Evolutionary conservation across 2,888 invertebrate species (phyloP), one percentile per base, ranked within the genome.

Genomic region (Aleiodes alternator): DNA sequence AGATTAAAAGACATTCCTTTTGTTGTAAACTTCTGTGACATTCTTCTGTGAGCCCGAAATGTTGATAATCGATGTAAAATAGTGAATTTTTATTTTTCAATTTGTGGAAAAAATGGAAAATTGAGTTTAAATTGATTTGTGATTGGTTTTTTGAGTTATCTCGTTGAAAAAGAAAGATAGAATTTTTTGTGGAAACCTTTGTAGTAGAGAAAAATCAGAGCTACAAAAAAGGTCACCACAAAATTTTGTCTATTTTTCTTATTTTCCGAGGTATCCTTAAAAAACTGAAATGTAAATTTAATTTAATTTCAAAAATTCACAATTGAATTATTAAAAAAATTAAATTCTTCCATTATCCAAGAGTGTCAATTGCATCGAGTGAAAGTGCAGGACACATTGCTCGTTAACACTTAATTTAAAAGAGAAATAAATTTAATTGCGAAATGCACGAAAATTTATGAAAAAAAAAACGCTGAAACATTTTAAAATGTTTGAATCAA

Each of bases 21-120:
- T 80, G 82, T 86, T 85, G 83, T 84, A 86, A 23, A 86, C 82
- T 83, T 82, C 87, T 87, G 86, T 85, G 86, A 87, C 87, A 87
- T 87, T 87, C 87, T 85, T 87, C 86, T 81, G 85, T 84, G 86
- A 81, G 82, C 82, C 82, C 84, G 83, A 75, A 80, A 74, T 79
- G 81, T 83, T n/a, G 31, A 31, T 11, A 14, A 53, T 55, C 55
- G 5, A 14, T 55, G 14, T 16, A 14, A n/a, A 51, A 14, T n/a
- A 34, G 6, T 34, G 34, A 34, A 34, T 34, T 34, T 34, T 34
- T 34, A 6, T 34, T 34, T 6, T 34, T 34, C 34, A 51, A 51
- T 51, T n/a, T 51, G 51, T 51, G 51, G 14, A 51, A 8, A 51
- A 51, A 51, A n/a, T 51, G 12, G 4, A 6, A 23, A 12, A 51